Base-by-base conservation (phyloP, 2,797 vertebrate genomes). In the Nannoperca obscura region DNA sequence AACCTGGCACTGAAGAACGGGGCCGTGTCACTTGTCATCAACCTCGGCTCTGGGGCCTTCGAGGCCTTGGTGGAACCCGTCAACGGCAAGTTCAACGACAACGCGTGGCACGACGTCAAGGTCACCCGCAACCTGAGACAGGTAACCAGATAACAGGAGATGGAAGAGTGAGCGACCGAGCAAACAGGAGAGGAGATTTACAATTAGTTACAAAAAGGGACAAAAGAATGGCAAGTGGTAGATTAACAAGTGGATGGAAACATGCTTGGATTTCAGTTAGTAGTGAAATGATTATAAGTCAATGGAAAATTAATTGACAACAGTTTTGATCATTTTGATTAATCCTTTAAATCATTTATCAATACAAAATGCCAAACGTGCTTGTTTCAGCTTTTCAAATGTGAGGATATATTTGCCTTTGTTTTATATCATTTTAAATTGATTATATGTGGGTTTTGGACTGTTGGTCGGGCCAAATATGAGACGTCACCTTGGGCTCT, bases 81-180 rank as follows among this genome's bases (percentile, higher is more conserved):
- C 96, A 99, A 99, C 93, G 98, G 98, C 94, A 99, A 99, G 95
- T 99, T 99, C 97, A 99, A 99, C 97, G 98, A 99, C 97, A 99
- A 99, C 97, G 95, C 96, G 96, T 99, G 97, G 98, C 98, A 99
- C 95, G 97, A 99, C 96, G 98, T 99, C 94, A 99, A 99, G 97
- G 98, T 99, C 96, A 99, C 98, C 94, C 97, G 98, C 96, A 99
- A 99, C 96, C 97, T 99, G 96, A 97, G 98, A 98, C 98, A 99
- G 98, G 98, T 99, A 99, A 99, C 97, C 96, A 94, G 95, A 96
- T 94, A 95, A 79, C 89, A 94, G 94, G 95, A 61, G 78, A 71
- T 71, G 73, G 86, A 89, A 73, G 89, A 81, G 73, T 55, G 73
- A 86, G 75, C 14, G 10, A 20, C 71, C 17, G 4, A 69, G 68